Evolutionary conservation across 2,888 invertebrate genomes (phyloP), one percentile per base, ranked within the genome.

Genomic region (Julus scandinavius): DNA sequence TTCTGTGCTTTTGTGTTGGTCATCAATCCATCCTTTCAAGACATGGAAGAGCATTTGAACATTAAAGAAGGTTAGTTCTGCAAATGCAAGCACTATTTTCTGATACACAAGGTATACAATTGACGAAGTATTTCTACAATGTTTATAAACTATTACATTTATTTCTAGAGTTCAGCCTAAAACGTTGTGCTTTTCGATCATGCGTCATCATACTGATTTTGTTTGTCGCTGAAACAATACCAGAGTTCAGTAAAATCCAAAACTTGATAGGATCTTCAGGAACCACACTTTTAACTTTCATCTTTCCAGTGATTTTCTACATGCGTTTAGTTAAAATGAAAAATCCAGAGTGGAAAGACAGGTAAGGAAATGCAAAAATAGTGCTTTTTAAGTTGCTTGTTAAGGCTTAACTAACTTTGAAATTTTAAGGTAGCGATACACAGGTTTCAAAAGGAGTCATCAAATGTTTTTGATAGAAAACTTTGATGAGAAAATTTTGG

Each of bases 11-110:
- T 95, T 91, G 92, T 95, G 89, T 95, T 96, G 90, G 94, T 95
- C 90, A 93, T 95, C 90, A 96, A 95, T 92, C 95, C 96, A 0
- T 94, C 95, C 63, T 94, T 94, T 91, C 95, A 95, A 92, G 95
- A 95, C 91, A 91, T 95, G 88, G 96, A 96, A 91, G 94, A 95
- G 91, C 92, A 94, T 2, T 94, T 95, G 90, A 93, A 93, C 87
- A 93, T 95, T 6, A 94, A 95, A 3, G 93, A 93, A 91, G 92
- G 95, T 95, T 91, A 92, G 13, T 72, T 40, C 63, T 7, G 5
- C n/a, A 29, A 38, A 38, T 7, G 29, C 29, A 29, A 29, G 29
- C 29, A 29, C 29, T 29, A 85, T 80, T 38, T 2, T 85, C 38
- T 38, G n/a, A 40, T 29, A 29, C 29, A 85, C 5, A 2, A 29